Evolutionary conservation across 2,113 vertebrate genomes (phyloP).

Genomic region (Myanophis thanlyinensis): DNA sequence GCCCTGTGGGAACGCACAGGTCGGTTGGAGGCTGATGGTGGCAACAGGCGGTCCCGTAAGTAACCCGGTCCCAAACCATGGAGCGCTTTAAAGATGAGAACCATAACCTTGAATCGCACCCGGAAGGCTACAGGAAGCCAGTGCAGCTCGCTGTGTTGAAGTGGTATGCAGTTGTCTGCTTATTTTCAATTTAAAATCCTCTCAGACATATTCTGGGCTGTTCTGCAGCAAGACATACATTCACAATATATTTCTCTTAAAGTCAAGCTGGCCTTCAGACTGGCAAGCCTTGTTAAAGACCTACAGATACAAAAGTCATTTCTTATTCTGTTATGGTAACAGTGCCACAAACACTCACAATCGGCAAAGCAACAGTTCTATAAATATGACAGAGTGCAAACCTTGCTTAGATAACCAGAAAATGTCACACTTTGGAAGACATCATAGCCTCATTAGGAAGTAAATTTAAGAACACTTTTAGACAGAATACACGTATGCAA

Average conservation of each 20-base stretch:
- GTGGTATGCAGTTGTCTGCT: accelerated
- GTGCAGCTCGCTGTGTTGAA: no score
- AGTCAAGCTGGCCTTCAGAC: constrained; percentile 30
- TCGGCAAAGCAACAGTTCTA: constrained; percentile 21
- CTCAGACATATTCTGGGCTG: accelerated
- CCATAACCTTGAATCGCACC: no score
- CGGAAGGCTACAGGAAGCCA: no score
- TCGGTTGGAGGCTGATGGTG: no score
- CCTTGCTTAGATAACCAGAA: constrained; percentile 46
- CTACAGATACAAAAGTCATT: constrained; percentile 41
- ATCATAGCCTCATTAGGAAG: constrained; percentile 1
- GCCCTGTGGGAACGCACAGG: no score
- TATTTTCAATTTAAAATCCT: not conserved
- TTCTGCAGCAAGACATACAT: constrained; percentile 18
- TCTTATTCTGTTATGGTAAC: constrained; percentile 60
- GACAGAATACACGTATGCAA: not conserved
- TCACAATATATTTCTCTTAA: constrained; percentile 34
- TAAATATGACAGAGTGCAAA: constrained; percentile 23
- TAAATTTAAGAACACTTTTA: not conserved
- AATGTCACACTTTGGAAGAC: constrained; percentile 28
- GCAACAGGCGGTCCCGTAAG: no score
- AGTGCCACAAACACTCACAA: constrained; percentile 29
- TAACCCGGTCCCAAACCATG: no score
- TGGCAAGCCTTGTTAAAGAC: constrained; percentile 41
- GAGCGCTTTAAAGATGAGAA: no score